Evolutionary conservation across 1,140 invertebrate genomes (phyloP), one percentile per base, ranked within the genome.

Genomic region (Acyrthosiphon pisum): DNA sequence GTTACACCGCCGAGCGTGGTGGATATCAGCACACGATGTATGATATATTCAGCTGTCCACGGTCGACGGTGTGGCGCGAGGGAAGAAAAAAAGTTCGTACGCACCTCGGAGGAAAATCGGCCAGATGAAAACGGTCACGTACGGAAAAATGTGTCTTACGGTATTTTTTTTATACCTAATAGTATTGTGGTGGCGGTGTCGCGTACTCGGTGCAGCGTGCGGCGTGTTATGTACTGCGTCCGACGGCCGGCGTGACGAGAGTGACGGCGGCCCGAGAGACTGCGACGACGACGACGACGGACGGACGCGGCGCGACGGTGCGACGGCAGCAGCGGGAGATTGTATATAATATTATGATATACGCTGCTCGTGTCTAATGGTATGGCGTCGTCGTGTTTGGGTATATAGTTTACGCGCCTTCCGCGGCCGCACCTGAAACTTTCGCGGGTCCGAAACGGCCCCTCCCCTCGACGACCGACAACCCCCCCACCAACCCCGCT

Each of bases 201-300:
- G 41, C 37, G 37, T 83, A 83, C 7, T n/a, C n/a, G 60, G 60
- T 76, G 60, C 60, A 76, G 60, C 60, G 60, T n/a, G 41, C 41
- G 18, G 41, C n/a, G n/a, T 83, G 37, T 83, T 83, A 83, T 83
- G n/a, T 87, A 87, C 86, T n/a, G 86, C 86, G 86, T 30, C 86
- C 44, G 87, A 53, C 87, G 87, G 46, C 46, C 87, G 87, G 46
- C 87, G 87, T 89, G 87, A 89, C 87, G 87, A 89, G 87, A 89
- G 22, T 89, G 87, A 86, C 44, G 37, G 83, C 44, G 37, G 83
- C 23, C 60, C 60, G 60, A 76, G 60, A 76, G 60, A 76, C 60
- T n/a, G 60, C 60, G 60, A 76, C 41, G 41, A 41, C 60, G 41
- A 44, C 23, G 83, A 41, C 60, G 41, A 44, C 23, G 83, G 83